These are phyloP conservation scores for Esox masquinongy DNA, from an alignment of 2,797 vertebrate genomes.

Conservation along the genomic window DNA sequence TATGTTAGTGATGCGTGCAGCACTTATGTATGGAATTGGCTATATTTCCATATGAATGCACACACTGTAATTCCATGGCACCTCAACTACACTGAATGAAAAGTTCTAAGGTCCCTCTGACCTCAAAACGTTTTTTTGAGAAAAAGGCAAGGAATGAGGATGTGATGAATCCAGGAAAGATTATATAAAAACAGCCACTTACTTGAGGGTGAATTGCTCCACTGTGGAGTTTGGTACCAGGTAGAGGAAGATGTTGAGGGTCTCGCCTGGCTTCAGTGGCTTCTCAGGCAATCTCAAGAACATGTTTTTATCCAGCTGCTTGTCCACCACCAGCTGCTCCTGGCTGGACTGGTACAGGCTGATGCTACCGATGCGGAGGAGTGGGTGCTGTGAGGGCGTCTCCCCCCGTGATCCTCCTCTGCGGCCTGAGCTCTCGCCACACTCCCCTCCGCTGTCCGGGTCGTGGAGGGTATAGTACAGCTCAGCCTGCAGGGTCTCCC, in stretches of 20 bases:
- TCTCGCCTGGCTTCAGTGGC: constrained; percentile 89
- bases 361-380: constrained; percentile 95
- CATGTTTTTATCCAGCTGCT: constrained; percentile 88
- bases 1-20: background rate
- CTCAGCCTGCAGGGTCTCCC: constrained; percentile 87
- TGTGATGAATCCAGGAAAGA: background rate
- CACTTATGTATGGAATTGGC: background rate
- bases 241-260: constrained; percentile 86
- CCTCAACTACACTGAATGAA: background rate
- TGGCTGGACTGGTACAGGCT: constrained; percentile 86
- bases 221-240: constrained; percentile 91
- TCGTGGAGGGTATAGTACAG: constrained; percentile 93
- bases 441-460: constrained; percentile 79
- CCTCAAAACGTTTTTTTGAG: background rate
- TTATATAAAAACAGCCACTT: constrained; percentile 48
- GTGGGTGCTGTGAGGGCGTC: constrained; percentile 87
- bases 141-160: background rate
- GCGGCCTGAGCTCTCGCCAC: constrained; percentile 69
- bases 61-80: background rate
- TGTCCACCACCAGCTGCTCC: constrained; percentile 85
- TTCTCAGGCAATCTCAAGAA: constrained; percentile 91
- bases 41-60: background rate
- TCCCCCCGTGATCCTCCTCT: constrained; percentile 74
- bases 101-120: background rate
- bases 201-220: constrained; percentile 96